Evolutionary conservation across 2,888 invertebrate species (phyloP), one percentile per base, ranked within the genome.

Genomic region (Coelinius sp.): DNA sequence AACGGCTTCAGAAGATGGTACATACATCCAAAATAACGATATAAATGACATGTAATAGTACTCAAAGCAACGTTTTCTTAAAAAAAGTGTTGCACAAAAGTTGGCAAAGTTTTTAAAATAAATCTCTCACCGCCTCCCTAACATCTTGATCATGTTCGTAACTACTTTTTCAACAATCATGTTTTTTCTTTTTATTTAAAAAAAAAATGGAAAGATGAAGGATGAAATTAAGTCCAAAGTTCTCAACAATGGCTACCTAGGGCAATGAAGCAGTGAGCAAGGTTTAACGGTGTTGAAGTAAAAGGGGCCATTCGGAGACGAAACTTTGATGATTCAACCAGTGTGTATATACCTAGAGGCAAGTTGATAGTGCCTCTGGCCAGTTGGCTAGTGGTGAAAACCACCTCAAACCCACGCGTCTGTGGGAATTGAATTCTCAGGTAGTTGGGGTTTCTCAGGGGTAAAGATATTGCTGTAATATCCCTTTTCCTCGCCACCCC

Each of bases 401-500:
- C 53, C 53, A 27, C 53, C 53, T 3, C 24, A n/a, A 52, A 25
- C 14, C 53, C 25, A 22, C 22, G 25, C 53, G 8, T 22, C 52
- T 52, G 52, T 52, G 52, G 53, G 53, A 53, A 53, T 53, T 53
- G 53, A 53, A 53, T 53, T 53, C 53, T 53, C 53, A 53, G 53
- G 53, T 53, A 53, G 53, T 53, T 53, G 25, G 25, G 12, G 53
- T 53, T 25, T 25, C 53, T 53, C n/a, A 10, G 24, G 53, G 14
- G 53, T 53, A 53, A 27, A 53, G 52, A 53, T 53, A 53, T 53
- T 27, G 53, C 53, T 25, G 25, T 7, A 27, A 14, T 53, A 27
- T 3, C n/a, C 25, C 25, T 53, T 25, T 27, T 53, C 53, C n/a
- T 35, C 35, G 35, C 10, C n/a, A n/a, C n/a, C n/a, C n/a, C n/a